These are phyloP conservation scores for Caenorhabditis tropicalis DNA, from an alignment of 1,140 invertebrate species.

Conservation along the genomic window DNA sequence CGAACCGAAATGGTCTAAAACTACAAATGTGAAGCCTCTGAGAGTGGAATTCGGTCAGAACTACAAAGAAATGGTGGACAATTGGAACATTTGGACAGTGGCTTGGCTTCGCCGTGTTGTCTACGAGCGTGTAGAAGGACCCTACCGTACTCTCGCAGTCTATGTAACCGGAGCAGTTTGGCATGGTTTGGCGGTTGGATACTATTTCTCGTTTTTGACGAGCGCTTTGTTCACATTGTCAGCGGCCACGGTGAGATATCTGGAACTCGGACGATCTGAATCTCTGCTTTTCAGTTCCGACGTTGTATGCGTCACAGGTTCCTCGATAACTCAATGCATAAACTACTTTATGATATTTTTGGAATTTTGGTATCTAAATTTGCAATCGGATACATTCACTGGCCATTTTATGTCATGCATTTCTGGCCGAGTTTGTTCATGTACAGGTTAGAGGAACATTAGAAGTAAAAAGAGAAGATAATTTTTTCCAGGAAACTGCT, in stretches of 20 bases:
- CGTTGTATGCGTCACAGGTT: conserved; percentile 17
- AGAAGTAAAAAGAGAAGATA: no score
- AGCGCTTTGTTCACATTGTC: conserved; percentile 7
- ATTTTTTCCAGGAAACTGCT: neutral
- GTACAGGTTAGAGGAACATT: no score
- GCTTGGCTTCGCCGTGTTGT: conserved; percentile 13
- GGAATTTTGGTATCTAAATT: conserved; percentile 5
- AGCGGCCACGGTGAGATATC: neutral
- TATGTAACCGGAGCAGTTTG: conserved; percentile 10
- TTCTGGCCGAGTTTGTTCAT: conserved; percentile 31
- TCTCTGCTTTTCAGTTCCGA: neutral
- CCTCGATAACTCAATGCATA: neutral
- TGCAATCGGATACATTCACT: conserved; percentile 25
- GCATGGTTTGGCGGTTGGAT: conserved; percentile 8
- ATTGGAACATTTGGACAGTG: conserved; percentile 27
- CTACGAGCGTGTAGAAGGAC: neutral
- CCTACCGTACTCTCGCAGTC: conserved; percentile 22
- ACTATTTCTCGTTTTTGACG: conserved; percentile 26
- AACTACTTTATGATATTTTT: conserved; percentile 16
- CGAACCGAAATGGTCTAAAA: neutral
- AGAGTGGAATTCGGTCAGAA: conserved; percentile 20
- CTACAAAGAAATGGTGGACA: conserved; percentile 37
- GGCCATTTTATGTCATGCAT: conserved; percentile 22
- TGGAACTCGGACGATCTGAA: neutral
- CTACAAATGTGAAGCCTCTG: conserved; percentile 6